A percentile compares a stretch with the other conserved stretches of the same genome.
Conservation (phyloP, 2,888 invertebrate species). For the Nomada flava region DNA sequence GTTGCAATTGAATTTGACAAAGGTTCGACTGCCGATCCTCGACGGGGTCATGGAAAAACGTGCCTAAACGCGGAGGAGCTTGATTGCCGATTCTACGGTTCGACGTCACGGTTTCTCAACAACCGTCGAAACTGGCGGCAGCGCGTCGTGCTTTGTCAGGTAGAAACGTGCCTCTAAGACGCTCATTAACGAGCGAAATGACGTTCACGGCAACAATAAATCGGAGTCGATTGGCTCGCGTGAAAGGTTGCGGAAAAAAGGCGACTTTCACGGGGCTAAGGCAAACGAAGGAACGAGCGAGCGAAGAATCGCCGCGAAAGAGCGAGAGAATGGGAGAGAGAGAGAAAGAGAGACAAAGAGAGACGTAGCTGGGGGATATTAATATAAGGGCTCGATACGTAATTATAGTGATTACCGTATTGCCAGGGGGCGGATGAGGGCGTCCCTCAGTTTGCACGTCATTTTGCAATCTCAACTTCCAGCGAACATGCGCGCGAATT, state of each 20-base stretch:
- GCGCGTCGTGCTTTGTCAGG: neutral
- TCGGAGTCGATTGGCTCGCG: slow-evolving; percentile 76
- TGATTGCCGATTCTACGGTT: slow-evolving; percentile 2
- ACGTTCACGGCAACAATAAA: slow-evolving; percentile 69
- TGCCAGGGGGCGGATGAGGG: slow-evolving; percentile 84
- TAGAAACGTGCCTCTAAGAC: slow-evolving; percentile 47
- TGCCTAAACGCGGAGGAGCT: neutral
- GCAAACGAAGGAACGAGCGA: slow-evolving; percentile 52
- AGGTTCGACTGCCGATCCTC: slow-evolving; percentile 8
- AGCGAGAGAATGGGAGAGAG: slow-evolving; percentile 48
- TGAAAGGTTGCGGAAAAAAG: slow-evolving; percentile 72
- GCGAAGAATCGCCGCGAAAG: slow-evolving; percentile 54
- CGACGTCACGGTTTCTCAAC: neutral
- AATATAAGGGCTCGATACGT: slow-evolving; percentile 84
- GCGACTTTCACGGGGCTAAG: slow-evolving; percentile 61
- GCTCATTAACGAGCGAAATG: slow-evolving; percentile 65
- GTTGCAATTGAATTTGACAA: slow-evolving; percentile 69
- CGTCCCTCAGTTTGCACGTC: slow-evolving; percentile 84
- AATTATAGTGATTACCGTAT: slow-evolving; percentile 84
- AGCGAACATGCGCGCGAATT: slow-evolving; percentile 80
- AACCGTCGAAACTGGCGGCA: neutral
- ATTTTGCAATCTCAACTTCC: slow-evolving; percentile 83
- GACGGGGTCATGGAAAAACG: neutral
- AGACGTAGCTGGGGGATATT: slow-evolving; percentile 83
- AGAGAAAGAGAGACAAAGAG: slow-evolving; percentile 70